Conservation (phyloP, 2,797 vertebrate genomes). For the Lutjanus argentimaculatus region DNA sequence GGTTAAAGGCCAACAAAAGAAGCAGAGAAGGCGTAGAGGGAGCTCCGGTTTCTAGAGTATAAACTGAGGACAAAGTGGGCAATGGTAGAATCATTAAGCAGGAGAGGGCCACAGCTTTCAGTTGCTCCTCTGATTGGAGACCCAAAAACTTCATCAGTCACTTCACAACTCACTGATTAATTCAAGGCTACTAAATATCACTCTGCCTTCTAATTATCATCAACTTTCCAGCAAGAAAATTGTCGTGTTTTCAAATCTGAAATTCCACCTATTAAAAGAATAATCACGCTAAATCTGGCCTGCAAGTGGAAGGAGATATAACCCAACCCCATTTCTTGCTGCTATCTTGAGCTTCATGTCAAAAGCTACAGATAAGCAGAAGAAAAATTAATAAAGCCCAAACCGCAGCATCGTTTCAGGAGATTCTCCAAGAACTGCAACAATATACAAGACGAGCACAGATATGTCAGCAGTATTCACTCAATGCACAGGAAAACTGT, state of each 20-base stretch:
- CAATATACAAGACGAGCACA: background rate
- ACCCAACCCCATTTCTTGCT: background rate
- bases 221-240: constrained; percentile 20
- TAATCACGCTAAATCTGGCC: background rate
- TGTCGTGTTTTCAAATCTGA: background rate
- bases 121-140: constrained; percentile 14
- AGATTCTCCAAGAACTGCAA: background rate
- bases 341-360: background rate
- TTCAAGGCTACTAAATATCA: constrained; percentile 49
- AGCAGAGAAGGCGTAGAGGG: constrained; percentile 26
- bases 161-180: constrained; percentile 38
- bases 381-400: background rate
- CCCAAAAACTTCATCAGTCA: constrained; percentile 51
- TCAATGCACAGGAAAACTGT: background rate
- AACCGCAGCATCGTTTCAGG: background rate
- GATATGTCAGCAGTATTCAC: background rate
- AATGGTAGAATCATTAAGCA: constrained; percentile 50
- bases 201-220: constrained; percentile 12
- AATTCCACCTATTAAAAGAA: constrained; percentile 3
- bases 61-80: constrained; percentile 27
- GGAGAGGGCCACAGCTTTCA: constrained; percentile 12
- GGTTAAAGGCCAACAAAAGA: constrained; percentile 27
- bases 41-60: constrained; percentile 42
- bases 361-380: background rate
- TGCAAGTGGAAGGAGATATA: background rate